Evolutionary conservation across 2,888 invertebrate genomes (phyloP), one percentile per base, ranked within the genome.

Genomic region (Diarsia dahlii): DNA sequence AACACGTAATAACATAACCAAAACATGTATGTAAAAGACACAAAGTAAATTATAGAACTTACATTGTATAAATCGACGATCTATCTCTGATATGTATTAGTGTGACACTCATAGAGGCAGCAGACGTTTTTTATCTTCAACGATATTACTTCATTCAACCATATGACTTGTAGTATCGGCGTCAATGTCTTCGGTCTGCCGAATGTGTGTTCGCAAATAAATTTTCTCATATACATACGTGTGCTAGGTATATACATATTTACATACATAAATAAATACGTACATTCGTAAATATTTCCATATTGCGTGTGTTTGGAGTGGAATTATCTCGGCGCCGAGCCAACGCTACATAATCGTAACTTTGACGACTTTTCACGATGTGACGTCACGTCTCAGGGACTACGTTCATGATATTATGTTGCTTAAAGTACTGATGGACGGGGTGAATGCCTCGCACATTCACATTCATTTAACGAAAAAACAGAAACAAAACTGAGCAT

Each of bases 321-420:
- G n/a, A 82, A 71, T 74, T 76, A 79, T 70, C 52, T 78, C 50
- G 71, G 78, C 78, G 65, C 20, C 13, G 63, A 60, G 78, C 74
- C 84, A 71, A 65, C 67, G 34, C 56, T 50, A 60, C 34, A n/a
- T 3, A 45, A n/a, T 48, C n/a, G 46, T 65, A 23, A 28, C 2
- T 39, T 34, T 66, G 72, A 12, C 34, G 45, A 28, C 28, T 13
- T 34, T 45, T n/a, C 5, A 13, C 73, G 20, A n/a, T 64, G 67
- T 71, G 56, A 71, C 67, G 54, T 71, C 56, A 50, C 10, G 50
- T 28, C 48, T n/a, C 46, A 46, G 23, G 23, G 13, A 74, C 28
- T 78, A 39, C 12, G 6, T 63, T 15, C 8, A 54, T 10, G 67
- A 46, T 58, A 65, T 58, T 10, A 46, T 48, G 4, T 48, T 23